phyloP scores from a whole-genome alignment of 2,888 invertebrate species.

The Dilophus febrilis region DNA sequence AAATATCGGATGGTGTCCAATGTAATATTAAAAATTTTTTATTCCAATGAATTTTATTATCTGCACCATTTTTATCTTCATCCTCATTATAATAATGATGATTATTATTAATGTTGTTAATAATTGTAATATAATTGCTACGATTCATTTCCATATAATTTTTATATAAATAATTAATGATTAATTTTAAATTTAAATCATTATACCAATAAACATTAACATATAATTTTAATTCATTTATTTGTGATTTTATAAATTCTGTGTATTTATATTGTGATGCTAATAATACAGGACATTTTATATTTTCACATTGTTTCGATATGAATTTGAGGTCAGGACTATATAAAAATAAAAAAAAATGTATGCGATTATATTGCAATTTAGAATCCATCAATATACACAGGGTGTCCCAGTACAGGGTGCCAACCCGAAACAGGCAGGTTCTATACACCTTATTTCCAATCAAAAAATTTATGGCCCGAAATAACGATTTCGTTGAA shows the following conservation, averaged over 20 bases:
- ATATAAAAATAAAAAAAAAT: conserved; percentile 5
- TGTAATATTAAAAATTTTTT: conserved; percentile 40
- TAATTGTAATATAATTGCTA: no score
- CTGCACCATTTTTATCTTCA: no score
- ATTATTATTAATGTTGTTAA: no score
- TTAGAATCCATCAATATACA: no score
- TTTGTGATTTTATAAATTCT: conserved; percentile 39
- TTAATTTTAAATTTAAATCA: conserved; percentile 32
- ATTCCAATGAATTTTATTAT: no score
- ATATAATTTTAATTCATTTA: conserved; percentile 38
- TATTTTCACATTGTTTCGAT: conserved; percentile 8
- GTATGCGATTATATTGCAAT: not conserved
- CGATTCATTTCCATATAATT: no score
- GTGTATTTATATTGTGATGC: conserved; percentile 34
- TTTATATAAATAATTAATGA: conserved; percentile 24
- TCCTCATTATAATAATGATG: no score
- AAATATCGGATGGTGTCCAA: conserved; percentile 48
- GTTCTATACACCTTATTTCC: no score
- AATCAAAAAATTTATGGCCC: no score
- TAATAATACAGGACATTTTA: conserved; percentile 32
- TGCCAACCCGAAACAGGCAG: no score
- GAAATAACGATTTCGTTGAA: no score
- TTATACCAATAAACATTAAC: conserved; percentile 57
- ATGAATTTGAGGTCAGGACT: conserved; percentile 3
- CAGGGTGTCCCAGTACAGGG: no score